Conservation (phyloP, 2,113 vertebrate species). For the Australoheros scitulus region DNA sequence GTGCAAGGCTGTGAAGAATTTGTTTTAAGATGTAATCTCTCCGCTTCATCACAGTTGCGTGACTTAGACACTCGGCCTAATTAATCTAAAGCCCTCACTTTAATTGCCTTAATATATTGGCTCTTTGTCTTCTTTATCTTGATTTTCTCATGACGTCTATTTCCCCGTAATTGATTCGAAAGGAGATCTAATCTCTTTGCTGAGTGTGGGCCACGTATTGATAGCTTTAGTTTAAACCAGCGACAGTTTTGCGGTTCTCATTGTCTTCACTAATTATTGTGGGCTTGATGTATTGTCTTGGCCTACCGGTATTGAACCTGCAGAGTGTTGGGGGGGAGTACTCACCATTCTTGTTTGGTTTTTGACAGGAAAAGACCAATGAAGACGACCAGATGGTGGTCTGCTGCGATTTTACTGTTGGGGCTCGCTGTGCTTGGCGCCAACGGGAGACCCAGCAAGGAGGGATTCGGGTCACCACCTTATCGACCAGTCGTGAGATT, state of each 20-base stretch:
- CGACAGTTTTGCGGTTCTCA: conserved; percentile 56
- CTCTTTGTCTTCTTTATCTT: conserved; percentile 73
- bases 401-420: conserved; percentile 68
- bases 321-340: not conserved
- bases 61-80: conserved; percentile 58
- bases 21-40: conserved; percentile 49
- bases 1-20: conserved; percentile 13
- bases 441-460: conserved; percentile 71
- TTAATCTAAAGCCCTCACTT: conserved; percentile 64
- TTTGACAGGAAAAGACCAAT: conserved; percentile 77
- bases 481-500: conserved; percentile 81
- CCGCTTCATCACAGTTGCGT: conserved; percentile 46
- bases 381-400: conserved; percentile 70
- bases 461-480: conserved; percentile 64
- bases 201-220: conserved; percentile 64
- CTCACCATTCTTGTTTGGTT: conserved; percentile 59
- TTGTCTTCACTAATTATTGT: conserved; percentile 75
- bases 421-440: conserved; percentile 55
- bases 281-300: conserved; percentile 67
- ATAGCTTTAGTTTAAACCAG: conserved; percentile 72
- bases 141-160: conserved; percentile 69
- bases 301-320: conserved; percentile 36
- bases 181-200: conserved; percentile 74
- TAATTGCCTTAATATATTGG: conserved; percentile 73
- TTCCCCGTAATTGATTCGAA: conserved; percentile 75